Evolutionary conservation across 2,888 invertebrate species (phyloP).

Genomic region (Apodemia mormo): DNA sequence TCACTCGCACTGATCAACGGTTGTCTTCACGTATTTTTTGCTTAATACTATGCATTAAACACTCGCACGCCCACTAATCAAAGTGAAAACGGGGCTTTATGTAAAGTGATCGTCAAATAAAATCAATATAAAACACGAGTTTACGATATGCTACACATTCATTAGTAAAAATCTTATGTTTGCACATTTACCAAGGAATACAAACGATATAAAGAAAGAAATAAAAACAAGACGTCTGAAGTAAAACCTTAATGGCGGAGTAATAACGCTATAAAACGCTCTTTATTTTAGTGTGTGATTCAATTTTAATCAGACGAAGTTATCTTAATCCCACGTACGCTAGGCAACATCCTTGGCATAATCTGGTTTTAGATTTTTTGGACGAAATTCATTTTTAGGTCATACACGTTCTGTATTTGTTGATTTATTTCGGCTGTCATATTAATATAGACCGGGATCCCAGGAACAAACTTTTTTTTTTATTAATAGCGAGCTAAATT

Average conservation of each 20-base stretch:
- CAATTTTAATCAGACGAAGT: slow-evolving; percentile 4
- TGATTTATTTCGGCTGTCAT: neutral
- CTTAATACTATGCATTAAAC: too few species aligned
- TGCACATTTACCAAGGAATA: neutral
- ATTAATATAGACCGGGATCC: neutral
- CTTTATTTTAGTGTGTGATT: slow-evolving; percentile 2
- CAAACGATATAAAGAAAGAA: neutral
- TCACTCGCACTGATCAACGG: too few species aligned
- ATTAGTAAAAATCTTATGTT: neutral
- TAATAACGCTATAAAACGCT: slow-evolving; percentile 1
- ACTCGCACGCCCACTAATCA: too few species aligned
- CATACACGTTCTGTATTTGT: neutral
- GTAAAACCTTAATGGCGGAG: neutral
- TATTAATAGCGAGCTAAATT: too few species aligned
- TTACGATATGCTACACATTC: neutral
- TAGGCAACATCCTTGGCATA: slow-evolving; percentile 27
- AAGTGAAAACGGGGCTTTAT: too few species aligned
- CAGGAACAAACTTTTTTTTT: too few species aligned
- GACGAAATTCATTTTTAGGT: neutral
- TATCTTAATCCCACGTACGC: slow-evolving; percentile 25
- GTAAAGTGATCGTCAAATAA: neutral
- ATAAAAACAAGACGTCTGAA: neutral
- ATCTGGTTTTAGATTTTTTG: slow-evolving; percentile 25
- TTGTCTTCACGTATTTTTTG: too few species aligned
- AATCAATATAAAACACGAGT: neutral